Base-by-base conservation (phyloP, 2,888 invertebrate species). In the Odontothrips loti region DNA sequence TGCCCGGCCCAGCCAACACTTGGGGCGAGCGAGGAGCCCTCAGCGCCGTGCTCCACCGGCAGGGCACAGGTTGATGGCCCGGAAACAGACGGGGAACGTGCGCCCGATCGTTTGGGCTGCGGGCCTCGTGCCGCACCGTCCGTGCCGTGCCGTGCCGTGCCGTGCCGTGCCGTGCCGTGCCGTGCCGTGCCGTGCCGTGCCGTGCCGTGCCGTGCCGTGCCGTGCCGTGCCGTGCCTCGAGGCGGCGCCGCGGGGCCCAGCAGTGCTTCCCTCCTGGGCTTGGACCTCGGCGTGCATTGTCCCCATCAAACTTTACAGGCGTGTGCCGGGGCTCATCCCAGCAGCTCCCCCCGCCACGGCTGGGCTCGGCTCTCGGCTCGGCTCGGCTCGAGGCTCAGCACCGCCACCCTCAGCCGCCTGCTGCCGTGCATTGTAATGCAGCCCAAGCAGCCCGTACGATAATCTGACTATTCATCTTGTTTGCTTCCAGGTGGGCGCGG, bases 251-350 rank as follows among this genome's bases (percentile, higher is more conserved):
- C n/a, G n/a, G n/a, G n/a, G n/a, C n/a, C n/a, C n/a, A n/a, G n/a
- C n/a, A n/a, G n/a, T n/a, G n/a, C n/a, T n/a, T n/a, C n/a, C n/a
- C n/a, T n/a, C n/a, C n/a, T n/a, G n/a, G n/a, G n/a, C n/a, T 6
- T 43, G 34, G 34, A 43, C 34, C 34, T 6, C 34, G 34, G 34
- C 34, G 34, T 58, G 58, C 58, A 17, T 43, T 58, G 58, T 58
- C 58, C 58, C 20, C 58, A 58, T 58, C 58, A 58, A 58, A 58
- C 15, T 58, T 58, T 58, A 58, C 58, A n/a, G 58, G 58, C 58
- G 17, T n/a, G 58, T 58, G 58, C 15, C 17, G 58, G 58, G 10
- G 17, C 34, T 43, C 34, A 43, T 43, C 34, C 34, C 34, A 6
- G n/a, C 51, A 17, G 51, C 51, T 8, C 51, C 15, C 1, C 51